Conservation (phyloP, 2,113 vertebrate species). For the Amblyornis subalaris region DNA sequence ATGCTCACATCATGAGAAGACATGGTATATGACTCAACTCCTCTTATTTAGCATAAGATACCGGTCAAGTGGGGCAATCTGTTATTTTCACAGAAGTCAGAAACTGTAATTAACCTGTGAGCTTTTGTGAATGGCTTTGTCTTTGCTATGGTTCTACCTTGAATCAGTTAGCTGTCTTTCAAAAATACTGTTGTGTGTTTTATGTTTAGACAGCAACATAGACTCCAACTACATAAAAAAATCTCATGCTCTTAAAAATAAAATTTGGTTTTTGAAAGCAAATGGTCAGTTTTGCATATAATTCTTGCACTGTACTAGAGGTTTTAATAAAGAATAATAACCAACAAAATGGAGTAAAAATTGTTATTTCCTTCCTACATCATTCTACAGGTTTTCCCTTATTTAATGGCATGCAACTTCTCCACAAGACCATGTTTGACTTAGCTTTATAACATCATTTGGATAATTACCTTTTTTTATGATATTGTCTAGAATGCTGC, state of each 20-base stretch:
- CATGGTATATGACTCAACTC: not conserved
- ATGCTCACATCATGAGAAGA: not conserved
- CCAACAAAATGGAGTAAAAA: not conserved
- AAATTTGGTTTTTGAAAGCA: not conserved
- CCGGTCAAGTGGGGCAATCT: not conserved
- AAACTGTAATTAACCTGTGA: not conserved
- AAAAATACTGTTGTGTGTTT: not conserved
- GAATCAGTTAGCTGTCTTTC: not conserved
- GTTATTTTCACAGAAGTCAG: not conserved
- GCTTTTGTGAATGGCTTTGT: not conserved
- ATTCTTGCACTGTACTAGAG: not conserved
- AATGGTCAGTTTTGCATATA: not conserved
- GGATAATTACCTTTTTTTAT: constrained; percentile 33
- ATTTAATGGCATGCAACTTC: not conserved
- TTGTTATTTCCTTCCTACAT: not conserved
- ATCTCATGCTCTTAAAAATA: not conserved
- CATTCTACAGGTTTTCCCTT: not conserved
- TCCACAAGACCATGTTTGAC: not conserved
- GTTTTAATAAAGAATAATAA: not conserved
- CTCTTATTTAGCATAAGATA: not conserved
- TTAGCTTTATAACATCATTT: not conserved
- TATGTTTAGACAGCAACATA: not conserved
- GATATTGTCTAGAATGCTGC: not conserved
- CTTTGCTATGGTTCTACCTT: not conserved
- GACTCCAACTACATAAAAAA: not conserved